Base-by-base conservation (phyloP, 2,888 invertebrate genomes). In the Pseudococcus jackbeardsleyi region DNA sequence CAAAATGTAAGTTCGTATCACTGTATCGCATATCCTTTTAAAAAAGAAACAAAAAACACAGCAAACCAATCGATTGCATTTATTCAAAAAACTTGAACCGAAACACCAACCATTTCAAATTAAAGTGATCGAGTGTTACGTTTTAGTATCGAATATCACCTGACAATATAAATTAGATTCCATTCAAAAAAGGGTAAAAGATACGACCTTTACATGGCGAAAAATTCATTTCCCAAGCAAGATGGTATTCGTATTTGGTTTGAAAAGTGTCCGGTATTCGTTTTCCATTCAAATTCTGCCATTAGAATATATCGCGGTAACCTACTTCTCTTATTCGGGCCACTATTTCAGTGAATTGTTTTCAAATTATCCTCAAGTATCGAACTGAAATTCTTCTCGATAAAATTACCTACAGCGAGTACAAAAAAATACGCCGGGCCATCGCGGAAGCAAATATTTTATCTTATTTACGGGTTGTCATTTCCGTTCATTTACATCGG, bases 401-500 rank as follows among this genome's bases (percentile, higher is more conserved):
- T 50, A 17, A 50, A 50, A 50, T 17, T 12, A 46, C 12, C 46
- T 7, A 12, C 8, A 46, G 12, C 1, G 46, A 46, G 46, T 46
- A 46, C 17, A 50, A 50, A 46, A 46, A 46, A 46, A 46, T 46
- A 46, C 9, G 6, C 26, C 1, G 6, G 12, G 50, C 50, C 17
- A 50, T 17, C 8, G 11, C 8, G 15, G 50, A 50, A 15, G 17
- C 12, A 17, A 50, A 50, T 46, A 46, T 59, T 59, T 59, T 59
- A 59, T 59, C 59, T 19, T 59, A 9, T 19, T 19, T 8, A 59
- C 59, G 59, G 19, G n/a, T 19, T 19, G 59, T 59, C 19, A 59
- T 19, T 59, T 59, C 59, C 54, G 19, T 59, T 59, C 59, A 59
- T 59, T 59, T 59, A 59, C 59, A 59, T 59, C 19, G 59, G 59